Conservation (phyloP, 2,797 vertebrate species). For the Sus cebifrons region DNA sequence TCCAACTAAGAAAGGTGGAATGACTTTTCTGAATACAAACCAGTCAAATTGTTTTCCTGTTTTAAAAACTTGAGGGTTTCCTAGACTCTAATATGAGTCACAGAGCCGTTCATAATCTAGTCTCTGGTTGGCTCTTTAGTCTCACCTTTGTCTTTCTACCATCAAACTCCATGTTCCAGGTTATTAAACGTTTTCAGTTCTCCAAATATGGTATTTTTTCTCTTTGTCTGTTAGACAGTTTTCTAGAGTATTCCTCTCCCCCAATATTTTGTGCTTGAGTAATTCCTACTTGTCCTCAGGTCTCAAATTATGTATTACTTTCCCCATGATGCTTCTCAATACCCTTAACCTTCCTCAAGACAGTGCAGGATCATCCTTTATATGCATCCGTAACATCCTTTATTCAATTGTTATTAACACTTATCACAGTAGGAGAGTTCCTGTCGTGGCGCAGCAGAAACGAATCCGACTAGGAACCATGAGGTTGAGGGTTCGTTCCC, state of each 20-base stretch:
- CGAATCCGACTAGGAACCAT: too few relatives aligned
- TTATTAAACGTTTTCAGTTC: conserved; percentile 14
- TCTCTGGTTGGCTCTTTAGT: neutral
- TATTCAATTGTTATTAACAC: neutral
- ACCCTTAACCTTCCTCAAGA: neutral
- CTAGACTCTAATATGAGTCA: neutral
- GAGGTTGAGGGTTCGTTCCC: too few relatives aligned
- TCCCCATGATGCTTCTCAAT: neutral
- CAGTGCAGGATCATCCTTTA: neutral
- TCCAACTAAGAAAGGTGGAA: neutral
- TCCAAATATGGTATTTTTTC: neutral
- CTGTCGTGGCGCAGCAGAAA: too few relatives aligned
- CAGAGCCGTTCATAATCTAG: neutral
- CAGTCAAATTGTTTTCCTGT: neutral
- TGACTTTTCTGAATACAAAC: neutral
- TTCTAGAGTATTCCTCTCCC: neutral
- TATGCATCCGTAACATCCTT: neutral
- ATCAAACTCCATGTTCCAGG: neutral
- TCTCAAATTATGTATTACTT: neutral
- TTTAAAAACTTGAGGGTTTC: conserved; percentile 52
- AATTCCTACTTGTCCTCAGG: neutral
- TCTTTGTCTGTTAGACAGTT: neutral
- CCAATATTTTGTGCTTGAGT: neutral
- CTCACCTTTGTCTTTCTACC: neutral
- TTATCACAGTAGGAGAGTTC: neutral